A percentile compares a stretch with the other conserved stretches of the same genome.
These are phyloP conservation scores for Himalopsyche phryganea DNA, from an alignment of 1,140 invertebrate genomes.

Conservation along the genomic window DNA sequence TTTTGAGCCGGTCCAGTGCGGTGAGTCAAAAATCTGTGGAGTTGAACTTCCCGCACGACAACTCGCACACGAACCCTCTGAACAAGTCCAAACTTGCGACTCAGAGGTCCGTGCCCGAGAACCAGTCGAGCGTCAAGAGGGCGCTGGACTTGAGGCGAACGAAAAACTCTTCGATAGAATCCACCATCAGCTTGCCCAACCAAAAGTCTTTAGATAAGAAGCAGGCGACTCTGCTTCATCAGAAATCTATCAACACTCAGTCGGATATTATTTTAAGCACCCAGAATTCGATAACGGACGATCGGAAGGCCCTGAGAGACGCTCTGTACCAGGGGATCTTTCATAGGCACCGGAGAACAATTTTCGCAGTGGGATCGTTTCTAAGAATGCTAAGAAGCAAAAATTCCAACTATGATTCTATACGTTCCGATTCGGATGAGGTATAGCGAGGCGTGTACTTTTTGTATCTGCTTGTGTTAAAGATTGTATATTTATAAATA, in stretches of 20 bases:
- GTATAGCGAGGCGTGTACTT: slow-evolving; percentile 42
- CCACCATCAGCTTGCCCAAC: slow-evolving; percentile 51
- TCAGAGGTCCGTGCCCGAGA: slow-evolving; percentile 46
- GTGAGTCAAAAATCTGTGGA: slow-evolving; percentile 59
- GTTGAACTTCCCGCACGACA: slow-evolving; percentile 44
- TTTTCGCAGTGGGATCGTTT: slow-evolving; percentile 75
- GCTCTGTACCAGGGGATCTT: slow-evolving; percentile 78
- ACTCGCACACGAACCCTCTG: slow-evolving; percentile 45
- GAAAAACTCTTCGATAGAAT: slow-evolving; percentile 52
- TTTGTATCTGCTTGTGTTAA: slow-evolving; percentile 5
- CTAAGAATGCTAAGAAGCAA: slow-evolving; percentile 74
- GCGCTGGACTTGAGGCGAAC: slow-evolving; percentile 46
- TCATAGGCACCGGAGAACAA: slow-evolving; percentile 72
- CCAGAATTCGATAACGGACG: slow-evolving; percentile 60
- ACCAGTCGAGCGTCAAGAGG: slow-evolving; percentile 46
- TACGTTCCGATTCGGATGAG: slow-evolving; percentile 56
- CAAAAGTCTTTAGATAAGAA: slow-evolving; percentile 53
- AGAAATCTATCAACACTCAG: slow-evolving; percentile 48
- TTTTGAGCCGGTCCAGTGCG: slow-evolving; percentile 50
- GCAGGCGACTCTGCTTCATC: slow-evolving; percentile 46
- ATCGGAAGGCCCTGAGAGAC: slow-evolving; percentile 69
- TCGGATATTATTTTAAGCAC: slow-evolving; percentile 51
- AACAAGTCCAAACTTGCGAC: slow-evolving; percentile 49
- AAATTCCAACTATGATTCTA: slow-evolving; percentile 77
- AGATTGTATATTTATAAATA: background rate